These are phyloP conservation scores for Malacosoma neustria DNA, from an alignment of 2,888 invertebrate genomes.

Conservation along the genomic window DNA sequence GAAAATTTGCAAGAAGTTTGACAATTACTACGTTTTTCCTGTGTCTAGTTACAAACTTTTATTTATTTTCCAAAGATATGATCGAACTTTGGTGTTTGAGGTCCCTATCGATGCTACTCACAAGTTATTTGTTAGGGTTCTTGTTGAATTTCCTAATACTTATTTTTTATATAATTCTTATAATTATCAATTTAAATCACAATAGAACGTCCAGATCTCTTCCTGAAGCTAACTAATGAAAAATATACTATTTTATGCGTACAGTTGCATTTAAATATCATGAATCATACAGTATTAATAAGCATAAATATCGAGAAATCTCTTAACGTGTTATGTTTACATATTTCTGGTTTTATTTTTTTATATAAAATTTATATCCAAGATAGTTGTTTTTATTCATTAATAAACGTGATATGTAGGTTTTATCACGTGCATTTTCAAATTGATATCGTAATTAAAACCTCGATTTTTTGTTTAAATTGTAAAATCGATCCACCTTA, in stretches of 20 bases:
- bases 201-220: slow-evolving; percentile 28
- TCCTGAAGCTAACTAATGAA: slow-evolving; percentile 23
- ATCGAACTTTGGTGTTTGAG: slow-evolving; percentile 43
- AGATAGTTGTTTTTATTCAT: too few species aligned
- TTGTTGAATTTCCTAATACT: slow-evolving; percentile 45
- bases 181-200: slow-evolving; percentile 36
- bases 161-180: slow-evolving; percentile 41
- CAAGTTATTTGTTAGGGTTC: slow-evolving; percentile 43
- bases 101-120: slow-evolving; percentile 28
- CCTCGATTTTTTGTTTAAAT: too few species aligned
- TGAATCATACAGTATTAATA: too few species aligned
- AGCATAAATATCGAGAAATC: too few species aligned
- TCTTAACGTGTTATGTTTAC: too few species aligned
- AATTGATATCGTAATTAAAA: too few species aligned
- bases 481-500: too few species aligned
- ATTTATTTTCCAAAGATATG: slow-evolving; percentile 49
- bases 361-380: too few species aligned
- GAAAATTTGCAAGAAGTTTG: slow-evolving; percentile 48
- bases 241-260: too few species aligned
- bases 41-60: slow-evolving; percentile 50
- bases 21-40: slow-evolving; percentile 52
- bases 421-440: too few species aligned
- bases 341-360: too few species aligned
- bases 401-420: too few species aligned
- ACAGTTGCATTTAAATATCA: slow-evolving; percentile 23